Conservation (phyloP, 2,888 invertebrate species). For the Lobophora halterata region DNA sequence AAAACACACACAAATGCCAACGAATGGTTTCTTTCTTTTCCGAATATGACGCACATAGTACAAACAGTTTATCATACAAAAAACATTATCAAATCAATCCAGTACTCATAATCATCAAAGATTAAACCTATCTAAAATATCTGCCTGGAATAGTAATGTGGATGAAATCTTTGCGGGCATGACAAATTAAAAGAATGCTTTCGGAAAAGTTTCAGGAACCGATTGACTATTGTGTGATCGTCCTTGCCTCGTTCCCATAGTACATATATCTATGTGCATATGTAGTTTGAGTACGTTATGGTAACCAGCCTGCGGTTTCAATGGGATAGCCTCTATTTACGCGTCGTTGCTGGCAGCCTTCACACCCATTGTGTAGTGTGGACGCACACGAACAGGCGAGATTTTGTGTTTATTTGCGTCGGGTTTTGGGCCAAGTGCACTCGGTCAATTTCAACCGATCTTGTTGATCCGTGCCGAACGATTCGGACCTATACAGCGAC, state of each 20-base stretch:
- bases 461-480: conserved; percentile 32
- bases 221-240: conserved; percentile 45
- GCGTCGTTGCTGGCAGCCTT: conserved; percentile 45
- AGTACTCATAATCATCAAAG: too few relatives aligned
- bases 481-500: conserved; percentile 11
- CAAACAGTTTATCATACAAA: too few relatives aligned
- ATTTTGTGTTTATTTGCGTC: conserved; percentile 65
- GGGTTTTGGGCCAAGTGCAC: conserved; percentile 72
- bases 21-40: too few relatives aligned
- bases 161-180: too few relatives aligned
- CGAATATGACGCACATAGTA: too few relatives aligned
- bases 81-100: too few relatives aligned
- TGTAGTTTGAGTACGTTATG: conserved; percentile 31
- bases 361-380: conserved; percentile 31
- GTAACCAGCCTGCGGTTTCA: conserved; percentile 34
- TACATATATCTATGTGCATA: conserved; percentile 30
- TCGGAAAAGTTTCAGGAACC: conserved; percentile 24
- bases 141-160: too few relatives aligned
- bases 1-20: too few relatives aligned
- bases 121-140: too few relatives aligned
- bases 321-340: conserved; percentile 48
- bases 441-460: conserved; percentile 61
- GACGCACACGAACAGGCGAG: conserved; percentile 47
- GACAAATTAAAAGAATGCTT: too few relatives aligned
- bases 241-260: conserved; percentile 47